phyloP scores from a whole-genome alignment of 2,888 invertebrate species.

The Harpagoxenus sublaevis region DNA sequence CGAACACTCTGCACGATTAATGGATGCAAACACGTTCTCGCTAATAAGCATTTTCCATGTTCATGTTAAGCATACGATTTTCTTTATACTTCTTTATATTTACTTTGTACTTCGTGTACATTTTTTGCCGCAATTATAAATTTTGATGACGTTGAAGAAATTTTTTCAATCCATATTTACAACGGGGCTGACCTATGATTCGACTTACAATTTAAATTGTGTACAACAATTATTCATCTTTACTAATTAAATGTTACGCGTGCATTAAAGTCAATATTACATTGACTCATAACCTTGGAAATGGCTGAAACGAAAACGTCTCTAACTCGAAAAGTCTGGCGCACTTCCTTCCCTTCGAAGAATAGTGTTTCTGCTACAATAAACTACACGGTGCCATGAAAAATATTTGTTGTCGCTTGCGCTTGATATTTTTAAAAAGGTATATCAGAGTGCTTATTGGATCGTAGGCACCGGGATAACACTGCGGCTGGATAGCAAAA shows the following conservation, averaged over 20 bases:
- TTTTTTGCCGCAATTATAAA: not conserved
- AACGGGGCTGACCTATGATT: not conserved
- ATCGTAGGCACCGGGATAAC: constrained; percentile 57
- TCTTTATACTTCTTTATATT: constrained; percentile 25
- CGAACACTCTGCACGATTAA: constrained; percentile 71
- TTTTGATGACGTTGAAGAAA: not conserved
- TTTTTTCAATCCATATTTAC: constrained; percentile 18
- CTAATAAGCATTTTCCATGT: constrained; percentile 35
- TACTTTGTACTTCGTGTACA: not conserved
- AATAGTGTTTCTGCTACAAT: constrained; percentile 36
- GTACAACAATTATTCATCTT: too few relatives aligned
- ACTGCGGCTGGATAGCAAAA: constrained; percentile 50
- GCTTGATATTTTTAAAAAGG: constrained; percentile 51
- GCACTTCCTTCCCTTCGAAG: not conserved
- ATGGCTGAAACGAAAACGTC: not conserved
- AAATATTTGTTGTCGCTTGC: constrained; percentile 49
- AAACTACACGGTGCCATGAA: constrained; percentile 35
- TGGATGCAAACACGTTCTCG: constrained; percentile 51
- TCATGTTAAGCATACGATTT: constrained; percentile 19
- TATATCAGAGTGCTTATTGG: constrained; percentile 53
- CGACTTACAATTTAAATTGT: not conserved
- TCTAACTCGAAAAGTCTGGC: not conserved
- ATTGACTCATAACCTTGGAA: not conserved
- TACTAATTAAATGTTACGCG: not conserved
- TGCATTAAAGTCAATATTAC: not conserved